A percentile compares a stretch with the other conserved stretches of the same genome.
Conservation (phyloP, 2,113 vertebrate genomes). For the Vicugna pacos region DNA sequence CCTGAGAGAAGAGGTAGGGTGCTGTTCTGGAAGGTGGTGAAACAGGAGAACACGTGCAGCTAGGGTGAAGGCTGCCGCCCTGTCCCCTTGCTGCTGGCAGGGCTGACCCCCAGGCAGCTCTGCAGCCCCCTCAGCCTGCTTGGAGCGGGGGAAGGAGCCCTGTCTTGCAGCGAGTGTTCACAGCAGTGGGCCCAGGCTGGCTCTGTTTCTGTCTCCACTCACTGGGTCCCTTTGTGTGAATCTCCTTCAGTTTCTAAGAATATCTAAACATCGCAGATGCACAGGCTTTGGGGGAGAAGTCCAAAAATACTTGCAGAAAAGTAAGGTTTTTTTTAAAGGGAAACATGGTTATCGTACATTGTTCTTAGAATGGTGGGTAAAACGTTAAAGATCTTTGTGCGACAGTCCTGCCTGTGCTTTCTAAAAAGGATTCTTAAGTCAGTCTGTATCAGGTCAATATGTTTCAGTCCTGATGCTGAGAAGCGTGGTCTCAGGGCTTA, state of each 20-base stretch:
- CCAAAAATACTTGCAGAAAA: background rate
- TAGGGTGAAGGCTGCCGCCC: background rate
- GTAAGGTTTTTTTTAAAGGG: background rate
- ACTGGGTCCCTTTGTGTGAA: background rate
- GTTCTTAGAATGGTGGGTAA: background rate
- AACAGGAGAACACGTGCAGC: fast-evolving
- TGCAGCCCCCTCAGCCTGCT: fast-evolving
- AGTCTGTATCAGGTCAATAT: fast-evolving
- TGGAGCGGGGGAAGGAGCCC: background rate
- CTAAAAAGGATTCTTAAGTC: no score
- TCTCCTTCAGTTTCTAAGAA: background rate
- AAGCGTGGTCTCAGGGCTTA: background rate
- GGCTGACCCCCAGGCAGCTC: background rate
- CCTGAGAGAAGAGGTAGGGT: background rate
- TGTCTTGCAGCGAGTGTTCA: fast-evolving
- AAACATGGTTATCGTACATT: background rate
- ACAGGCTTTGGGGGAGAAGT: background rate
- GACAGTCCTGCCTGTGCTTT: background rate
- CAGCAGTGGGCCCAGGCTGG: fast-evolving
- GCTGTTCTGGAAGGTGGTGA: fast-evolving
- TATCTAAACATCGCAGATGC: background rate
- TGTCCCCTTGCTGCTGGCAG: no score
- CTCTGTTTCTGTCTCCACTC: no score
- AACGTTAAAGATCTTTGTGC: fast-evolving
- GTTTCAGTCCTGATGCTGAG: fast-evolving